Evolutionary conservation across 2,113 vertebrate genomes (phyloP).

Genomic region (Lepidiolamprologus cunningtoni): DNA sequence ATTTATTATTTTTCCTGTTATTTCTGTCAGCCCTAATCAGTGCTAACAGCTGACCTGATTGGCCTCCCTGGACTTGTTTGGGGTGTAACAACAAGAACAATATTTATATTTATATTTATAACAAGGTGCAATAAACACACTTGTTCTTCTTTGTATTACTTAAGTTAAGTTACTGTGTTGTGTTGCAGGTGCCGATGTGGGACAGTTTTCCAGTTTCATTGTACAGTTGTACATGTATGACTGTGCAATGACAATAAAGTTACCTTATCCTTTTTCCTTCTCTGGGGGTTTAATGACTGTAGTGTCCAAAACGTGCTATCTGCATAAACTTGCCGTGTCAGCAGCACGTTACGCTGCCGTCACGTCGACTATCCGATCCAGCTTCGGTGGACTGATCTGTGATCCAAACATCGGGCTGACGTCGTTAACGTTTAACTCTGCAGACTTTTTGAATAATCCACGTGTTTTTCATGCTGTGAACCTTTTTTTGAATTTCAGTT

Average conservation of each 20-base stretch:
- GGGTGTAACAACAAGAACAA: background rate
- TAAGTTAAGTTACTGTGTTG: background rate
- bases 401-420: background rate
- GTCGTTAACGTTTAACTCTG: background rate
- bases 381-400: accelerated
- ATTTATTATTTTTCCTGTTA: background rate
- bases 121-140: background rate
- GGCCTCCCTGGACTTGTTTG: background rate
- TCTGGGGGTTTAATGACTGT: background rate
- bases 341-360: accelerated
- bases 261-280: background rate
- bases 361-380: background rate
- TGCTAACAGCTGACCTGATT: background rate
- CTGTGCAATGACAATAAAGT: background rate
- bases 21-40: background rate
- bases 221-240: background rate
- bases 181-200: accelerated
- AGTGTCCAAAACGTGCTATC: accelerated
- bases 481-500: background rate
- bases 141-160: background rate
- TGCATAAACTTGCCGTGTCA: accelerated
- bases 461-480: background rate
- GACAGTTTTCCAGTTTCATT: accelerated
- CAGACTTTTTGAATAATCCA: accelerated
- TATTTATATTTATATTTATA: background rate